Percentiles rank a stretch among this genome's conserved stretches.
Evolutionary conservation across 2,113 vertebrate species (phyloP).

Genomic region (Lanius collurio): DNA sequence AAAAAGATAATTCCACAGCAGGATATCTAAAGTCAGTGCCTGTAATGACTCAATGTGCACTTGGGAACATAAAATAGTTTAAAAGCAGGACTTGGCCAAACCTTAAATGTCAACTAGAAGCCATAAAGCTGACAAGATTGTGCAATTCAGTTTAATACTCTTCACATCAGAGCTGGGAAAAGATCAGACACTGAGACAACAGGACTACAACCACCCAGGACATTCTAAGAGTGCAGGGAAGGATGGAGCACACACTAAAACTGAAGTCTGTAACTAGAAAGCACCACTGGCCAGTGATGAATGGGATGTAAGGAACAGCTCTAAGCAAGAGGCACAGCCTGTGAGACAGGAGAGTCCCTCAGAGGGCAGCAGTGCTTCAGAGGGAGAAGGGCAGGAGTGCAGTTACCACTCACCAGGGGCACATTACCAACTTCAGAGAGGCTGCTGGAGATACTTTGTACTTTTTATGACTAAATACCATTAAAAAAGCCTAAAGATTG

Average conservation of each 20-base stretch:
- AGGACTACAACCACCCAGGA: neutral
- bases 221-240: neutral
- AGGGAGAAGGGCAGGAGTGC: neutral
- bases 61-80: neutral
- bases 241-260: neutral
- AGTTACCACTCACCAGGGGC: neutral
- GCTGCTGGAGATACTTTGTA: neutral
- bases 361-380: neutral
- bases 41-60: neutral
- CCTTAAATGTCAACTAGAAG: neutral
- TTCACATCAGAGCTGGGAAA: neutral
- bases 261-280: neutral
- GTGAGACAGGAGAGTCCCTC: neutral
- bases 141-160: neutral
- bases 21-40: neutral
- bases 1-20: neutral
- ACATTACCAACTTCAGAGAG: neutral
- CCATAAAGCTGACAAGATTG: neutral
- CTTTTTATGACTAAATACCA: neutral
- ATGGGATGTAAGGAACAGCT: neutral
- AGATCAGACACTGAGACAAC: neutral
- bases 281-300: neutral
- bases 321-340: neutral
- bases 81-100: neutral
- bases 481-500: neutral